Conservation (phyloP, 2,888 invertebrate genomes). For the Sceliomorpha sp. region DNA sequence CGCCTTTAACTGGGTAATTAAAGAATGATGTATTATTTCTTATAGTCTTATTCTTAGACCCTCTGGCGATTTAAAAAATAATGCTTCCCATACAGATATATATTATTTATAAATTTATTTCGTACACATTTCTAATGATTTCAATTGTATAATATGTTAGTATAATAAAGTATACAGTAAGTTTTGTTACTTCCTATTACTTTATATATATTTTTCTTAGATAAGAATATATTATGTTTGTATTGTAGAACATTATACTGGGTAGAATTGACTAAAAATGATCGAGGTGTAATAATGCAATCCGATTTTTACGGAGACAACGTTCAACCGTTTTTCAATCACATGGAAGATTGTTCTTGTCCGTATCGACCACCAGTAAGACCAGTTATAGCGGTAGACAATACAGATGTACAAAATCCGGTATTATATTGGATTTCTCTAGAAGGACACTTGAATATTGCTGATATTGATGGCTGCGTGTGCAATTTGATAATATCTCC, state of each 20-base stretch:
- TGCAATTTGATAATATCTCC: slow-evolving; percentile 84
- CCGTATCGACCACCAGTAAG: slow-evolving; percentile 84
- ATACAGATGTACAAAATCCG: slow-evolving; percentile 82
- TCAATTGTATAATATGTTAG: too few species aligned
- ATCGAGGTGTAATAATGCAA: slow-evolving; percentile 84
- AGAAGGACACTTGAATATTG: slow-evolving; percentile 83
- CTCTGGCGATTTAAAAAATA: too few species aligned
- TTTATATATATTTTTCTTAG: too few species aligned
- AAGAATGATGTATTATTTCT: too few species aligned
- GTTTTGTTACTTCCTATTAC: too few species aligned
- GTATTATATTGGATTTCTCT: slow-evolving; percentile 85
- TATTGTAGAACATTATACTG: slow-evolving; percentile 86
- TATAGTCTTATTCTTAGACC: too few species aligned
- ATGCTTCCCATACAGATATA: too few species aligned
- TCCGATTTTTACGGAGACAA: slow-evolving; percentile 83
- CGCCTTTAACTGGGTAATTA: slow-evolving; percentile 86
- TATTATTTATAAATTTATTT: too few species aligned
- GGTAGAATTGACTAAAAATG: slow-evolving; percentile 86
- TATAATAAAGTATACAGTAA: too few species aligned
- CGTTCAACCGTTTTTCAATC: slow-evolving; percentile 83
- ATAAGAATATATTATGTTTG: slow-evolving; percentile 5
- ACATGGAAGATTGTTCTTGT: slow-evolving; percentile 83
- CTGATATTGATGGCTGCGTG: slow-evolving; percentile 86
- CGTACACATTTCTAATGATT: too few species aligned
- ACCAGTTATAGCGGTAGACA: slow-evolving; percentile 86